Base-by-base conservation (phyloP, 1,140 invertebrate species). In the Hyphantria cunea region DNA sequence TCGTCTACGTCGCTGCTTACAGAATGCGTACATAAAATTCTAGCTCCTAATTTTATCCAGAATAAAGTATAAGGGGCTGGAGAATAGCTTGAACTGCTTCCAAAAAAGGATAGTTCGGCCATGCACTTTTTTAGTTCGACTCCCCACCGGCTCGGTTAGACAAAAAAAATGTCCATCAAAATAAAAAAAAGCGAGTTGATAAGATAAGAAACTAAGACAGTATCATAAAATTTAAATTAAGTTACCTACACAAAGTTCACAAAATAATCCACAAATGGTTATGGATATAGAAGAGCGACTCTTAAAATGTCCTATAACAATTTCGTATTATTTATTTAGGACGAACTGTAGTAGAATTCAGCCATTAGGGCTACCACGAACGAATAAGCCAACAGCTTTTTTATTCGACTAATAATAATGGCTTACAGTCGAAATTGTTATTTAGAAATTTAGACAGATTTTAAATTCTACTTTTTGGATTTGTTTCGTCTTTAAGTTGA, bases 311-410 rank as follows among this genome's bases (percentile, higher is more conserved):
- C 39, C 54, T 15, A 48, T 58, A 48, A 65, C 33, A 59, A 67
- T 58, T 63, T 52, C 65, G 32, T 56, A 67, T 67, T 67, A 67
- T 67, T 67, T 67, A 63, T 67, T 67, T 67, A 67, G 65, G 65
- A 56, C 51, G 13, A 42, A n/a, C 41, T 47, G 41, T n/a, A 33
- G 54, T 33, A 48, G 55, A 41, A 34, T 51, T 31, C 54, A 9
- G 12, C 15, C 17, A 15, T 33, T 41, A 66, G 64, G 64, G 64
- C 13, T 66, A 44, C 3, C 47, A 42, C 31, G 0, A n/a, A 37
- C 34, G 34, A 11, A 11, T 37, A 10, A 8, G 8, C 34, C 8
- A 10, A 11, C 8, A 37, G 0, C 17, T 25, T 3, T 37, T 37
- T 37, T 37, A 37, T 8, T 37, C 11, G 34, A 7, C 34, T 3